phyloP scores from a whole-genome alignment of 2,797 vertebrate species.

The Anisognathus igniventris region DNA sequence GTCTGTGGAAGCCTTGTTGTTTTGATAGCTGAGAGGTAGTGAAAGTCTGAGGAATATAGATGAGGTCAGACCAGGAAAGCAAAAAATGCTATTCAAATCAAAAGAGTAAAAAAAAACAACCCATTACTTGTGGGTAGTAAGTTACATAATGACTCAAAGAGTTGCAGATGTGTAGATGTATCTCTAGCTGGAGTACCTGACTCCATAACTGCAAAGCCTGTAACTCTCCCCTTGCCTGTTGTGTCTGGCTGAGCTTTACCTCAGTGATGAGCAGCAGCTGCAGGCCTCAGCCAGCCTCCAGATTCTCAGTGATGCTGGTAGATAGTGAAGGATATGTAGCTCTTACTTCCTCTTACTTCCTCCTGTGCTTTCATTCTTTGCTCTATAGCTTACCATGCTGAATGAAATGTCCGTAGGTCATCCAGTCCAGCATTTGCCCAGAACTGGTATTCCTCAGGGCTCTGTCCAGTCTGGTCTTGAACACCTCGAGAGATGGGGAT shows the following conservation, averaged over 20 bases:
- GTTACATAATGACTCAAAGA: neutral
- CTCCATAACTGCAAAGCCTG: neutral
- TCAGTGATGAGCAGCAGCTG: neutral
- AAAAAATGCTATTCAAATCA: neutral
- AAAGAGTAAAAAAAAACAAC: neutral
- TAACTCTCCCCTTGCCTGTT: neutral
- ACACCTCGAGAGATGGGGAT: neutral
- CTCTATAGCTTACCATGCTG: neutral
- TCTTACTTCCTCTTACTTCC: neutral
- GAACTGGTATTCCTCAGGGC: neutral
- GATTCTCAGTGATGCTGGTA: neutral
- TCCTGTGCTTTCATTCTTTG: neutral
- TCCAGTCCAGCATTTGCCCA: neutral
- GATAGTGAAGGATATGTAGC: neutral
- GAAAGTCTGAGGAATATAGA: neutral
- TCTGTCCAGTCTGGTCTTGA: neutral
- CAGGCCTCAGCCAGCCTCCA: neutral
- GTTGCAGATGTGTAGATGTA: neutral
- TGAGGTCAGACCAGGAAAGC: neutral
- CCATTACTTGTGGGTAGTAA: neutral
- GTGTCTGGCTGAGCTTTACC: neutral
- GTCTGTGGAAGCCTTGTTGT: neutral
- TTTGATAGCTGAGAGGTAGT: neutral
- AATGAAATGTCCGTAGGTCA: neutral
- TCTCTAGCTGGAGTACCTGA: neutral